Base-by-base conservation (phyloP, 2,888 invertebrate genomes). In the Eupithecia abbreviata region DNA sequence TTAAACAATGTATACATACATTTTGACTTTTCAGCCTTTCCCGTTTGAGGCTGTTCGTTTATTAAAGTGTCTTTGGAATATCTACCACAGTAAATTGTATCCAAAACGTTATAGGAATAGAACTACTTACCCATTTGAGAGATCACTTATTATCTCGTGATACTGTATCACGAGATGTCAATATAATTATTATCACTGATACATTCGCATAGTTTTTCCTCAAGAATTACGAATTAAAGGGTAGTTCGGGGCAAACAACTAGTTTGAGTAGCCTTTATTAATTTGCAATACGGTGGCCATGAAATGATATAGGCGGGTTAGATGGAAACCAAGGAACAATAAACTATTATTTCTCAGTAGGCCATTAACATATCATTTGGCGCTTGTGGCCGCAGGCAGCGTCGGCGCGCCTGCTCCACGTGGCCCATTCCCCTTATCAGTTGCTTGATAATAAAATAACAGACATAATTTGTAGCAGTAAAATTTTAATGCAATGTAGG, bases 341-440 rank as follows among this genome's bases (percentile, higher is more conserved):
- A 90, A 91, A 91, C 89, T 86, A 91, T 69, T 89, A 89, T 88
- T 89, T 88, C 91, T 88, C 86, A 89, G 90, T 89, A 88, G 88
- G 84, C 89, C 90, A 92, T 92, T 92, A 92, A 89, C 91, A 91
- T 92, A 92, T 90, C 89, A 91, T 90, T 92, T 90, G 84, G 86
- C 84, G 85, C 85, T 84, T 89, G 88, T 73, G 71, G 86, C 92
- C 89, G 81, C 82, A 76, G 84, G 86, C 84, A 87, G 88, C 78
- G 81, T 77, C 74, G 77, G 79, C 80, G 82, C 81, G 81, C 75
- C 79, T 75, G 75, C 72, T 41, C 79, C 83, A 83, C 85, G 84
- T 83, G 85, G 82, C 82, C 82, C 71, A 73, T 75, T 80, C 72
- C 77, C 49, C 79, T 80, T 83, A 83, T 82, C 83, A 79, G 74